A percentile compares a stretch with the other conserved stretches of the same genome.
phyloP scores from a whole-genome alignment of 2,888 invertebrate genomes.

The Cheilosia vulpina region DNA sequence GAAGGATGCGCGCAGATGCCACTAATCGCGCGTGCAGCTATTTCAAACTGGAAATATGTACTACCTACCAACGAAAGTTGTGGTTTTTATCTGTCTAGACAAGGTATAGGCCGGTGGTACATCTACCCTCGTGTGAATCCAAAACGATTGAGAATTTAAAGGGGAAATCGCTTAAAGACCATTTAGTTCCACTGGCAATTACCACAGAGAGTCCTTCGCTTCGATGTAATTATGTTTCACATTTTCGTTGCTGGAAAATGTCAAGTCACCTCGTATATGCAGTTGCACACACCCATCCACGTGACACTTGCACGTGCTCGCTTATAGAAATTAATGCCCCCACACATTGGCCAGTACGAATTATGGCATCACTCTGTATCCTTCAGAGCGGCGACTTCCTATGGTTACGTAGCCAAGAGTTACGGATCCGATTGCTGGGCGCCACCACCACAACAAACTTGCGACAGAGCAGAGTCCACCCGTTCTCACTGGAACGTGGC shows the following conservation, averaged over 20 bases:
- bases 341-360: constrained; percentile 50
- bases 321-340: constrained; percentile 30
- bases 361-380: constrained; percentile 63
- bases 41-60: constrained; percentile 9
- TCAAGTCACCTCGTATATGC: neutral
- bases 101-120: neutral
- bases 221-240: constrained; percentile 7
- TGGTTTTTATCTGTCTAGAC: constrained; percentile 65
- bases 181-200: neutral
- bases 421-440: constrained; percentile 29
- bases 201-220: neutral
- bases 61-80: constrained; percentile 23
- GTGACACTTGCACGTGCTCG: constrained; percentile 67
- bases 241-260: constrained; percentile 9
- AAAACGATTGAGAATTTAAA: no score
- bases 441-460: constrained; percentile 33
- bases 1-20: constrained; percentile 72
- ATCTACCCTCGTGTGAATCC: no score
- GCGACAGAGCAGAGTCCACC: constrained; percentile 7
- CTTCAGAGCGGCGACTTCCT: constrained; percentile 48
- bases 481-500: constrained; percentile 60
- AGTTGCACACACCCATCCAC: constrained; percentile 28
- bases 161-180: neutral
- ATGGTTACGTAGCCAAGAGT: constrained; percentile 20
- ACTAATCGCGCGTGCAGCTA: constrained; percentile 57